These are phyloP conservation scores for Aurelia aurita complex sp. Pacific DNA, from an alignment of 30 jellyfish, hydroid and myxozoan genomes.

Conservation along the genomic window DNA sequence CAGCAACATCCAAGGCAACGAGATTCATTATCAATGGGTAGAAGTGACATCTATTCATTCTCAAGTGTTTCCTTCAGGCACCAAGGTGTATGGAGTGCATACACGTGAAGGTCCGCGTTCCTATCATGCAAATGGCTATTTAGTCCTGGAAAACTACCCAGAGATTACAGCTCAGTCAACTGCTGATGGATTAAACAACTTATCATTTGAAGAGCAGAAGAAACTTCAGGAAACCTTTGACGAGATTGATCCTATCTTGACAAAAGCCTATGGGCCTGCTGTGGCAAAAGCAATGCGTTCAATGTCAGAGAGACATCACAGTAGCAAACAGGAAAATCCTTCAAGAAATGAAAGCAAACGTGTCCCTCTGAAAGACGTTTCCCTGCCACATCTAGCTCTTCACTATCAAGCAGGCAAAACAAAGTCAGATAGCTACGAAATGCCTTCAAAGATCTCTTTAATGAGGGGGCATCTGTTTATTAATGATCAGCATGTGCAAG, in stretches of 20 bases:
- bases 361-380: conserved; percentile 23
- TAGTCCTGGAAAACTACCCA: conserved; percentile 42
- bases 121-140: conserved; percentile 64
- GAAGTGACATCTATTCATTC: conserved; percentile 18
- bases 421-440: conserved; percentile 21
- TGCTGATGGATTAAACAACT: conserved; percentile 43
- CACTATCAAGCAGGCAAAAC: conserved; percentile 33
- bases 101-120: conserved; percentile 64
- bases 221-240: conserved; percentile 22
- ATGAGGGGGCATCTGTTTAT: conserved; percentile 50
- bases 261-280: conserved; percentile 42
- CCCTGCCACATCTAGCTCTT: conserved; percentile 25
- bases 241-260: conserved; percentile 35
- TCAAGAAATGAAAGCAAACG: neutral
- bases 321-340: neutral
- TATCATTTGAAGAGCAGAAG: conserved; percentile 34
- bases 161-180: conserved; percentile 36
- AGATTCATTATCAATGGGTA: conserved; percentile 41
- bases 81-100: conserved; percentile 53
- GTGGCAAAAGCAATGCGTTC: conserved; percentile 58
- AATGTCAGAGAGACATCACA: conserved; percentile 20
- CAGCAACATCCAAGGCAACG: neutral
- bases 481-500: conserved; percentile 34
- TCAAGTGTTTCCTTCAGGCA: conserved; percentile 41
- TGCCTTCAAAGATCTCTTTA: conserved; percentile 44